These are phyloP conservation scores for Nixonia krombeini DNA, from an alignment of 1,140 invertebrate genomes.

Conservation along the genomic window DNA sequence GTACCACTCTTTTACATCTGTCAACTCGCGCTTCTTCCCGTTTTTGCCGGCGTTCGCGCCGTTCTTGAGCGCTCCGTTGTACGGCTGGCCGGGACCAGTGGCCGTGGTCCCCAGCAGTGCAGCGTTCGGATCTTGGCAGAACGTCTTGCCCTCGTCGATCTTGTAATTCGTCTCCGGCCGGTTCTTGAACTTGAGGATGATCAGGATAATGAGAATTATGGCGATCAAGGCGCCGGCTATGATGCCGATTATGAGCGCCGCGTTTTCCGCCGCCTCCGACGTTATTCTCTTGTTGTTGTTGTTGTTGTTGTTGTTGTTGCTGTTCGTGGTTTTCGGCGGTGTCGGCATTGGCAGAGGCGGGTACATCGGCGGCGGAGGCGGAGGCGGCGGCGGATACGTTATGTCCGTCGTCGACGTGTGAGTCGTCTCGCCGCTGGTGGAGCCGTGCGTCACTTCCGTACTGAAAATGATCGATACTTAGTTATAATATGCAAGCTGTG, in stretches of 20 bases:
- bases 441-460: constrained; percentile 45
- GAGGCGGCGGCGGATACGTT: constrained; percentile 65
- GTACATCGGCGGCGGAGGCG: constrained; percentile 58
- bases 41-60: constrained; percentile 68
- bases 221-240: constrained; percentile 93
- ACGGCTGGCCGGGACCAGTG: constrained; percentile 68
- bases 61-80: constrained; percentile 63
- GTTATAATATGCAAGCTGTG: too few species aligned
- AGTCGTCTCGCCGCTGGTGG: constrained; percentile 56
- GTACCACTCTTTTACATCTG: constrained; percentile 96
- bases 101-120: constrained; percentile 75
- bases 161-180: constrained; percentile 91
- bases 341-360: constrained; percentile 54
- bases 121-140: constrained; percentile 81
- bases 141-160: constrained; percentile 87
- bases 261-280: constrained; percentile 80
- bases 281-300: constrained; percentile 76
- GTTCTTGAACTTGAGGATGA: constrained; percentile 91
- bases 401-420: constrained; percentile 63
- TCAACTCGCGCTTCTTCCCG: constrained; percentile 83
- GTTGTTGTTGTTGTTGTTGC: constrained; percentile 73
- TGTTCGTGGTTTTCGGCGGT: constrained; percentile 61
- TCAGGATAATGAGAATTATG: constrained; percentile 90
- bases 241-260: constrained; percentile 87
- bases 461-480: constrained; percentile 55